These are phyloP conservation scores for Rhinichthys osculus DNA, from an alignment of 2,797 vertebrate genomes.

Conservation along the genomic window DNA sequence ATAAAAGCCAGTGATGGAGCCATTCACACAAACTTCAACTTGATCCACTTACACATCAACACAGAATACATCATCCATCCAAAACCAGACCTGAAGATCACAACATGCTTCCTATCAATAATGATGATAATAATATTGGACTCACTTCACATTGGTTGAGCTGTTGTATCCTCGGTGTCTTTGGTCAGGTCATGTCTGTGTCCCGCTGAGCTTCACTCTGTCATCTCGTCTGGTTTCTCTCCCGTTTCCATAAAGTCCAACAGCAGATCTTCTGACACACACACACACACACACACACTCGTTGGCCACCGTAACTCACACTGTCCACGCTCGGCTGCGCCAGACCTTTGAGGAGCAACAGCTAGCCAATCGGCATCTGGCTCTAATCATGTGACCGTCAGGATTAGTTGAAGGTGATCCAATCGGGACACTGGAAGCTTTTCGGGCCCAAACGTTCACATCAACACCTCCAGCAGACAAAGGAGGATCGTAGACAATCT, in stretches of 20 bases:
- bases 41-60: slow-evolving; percentile 6
- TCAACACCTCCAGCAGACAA: slow-evolving; percentile 54
- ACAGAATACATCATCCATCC: not conserved
- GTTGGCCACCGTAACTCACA: slow-evolving; percentile 53
- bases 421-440: slow-evolving; percentile 72
- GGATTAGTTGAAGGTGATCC: slow-evolving; percentile 63
- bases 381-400: slow-evolving; percentile 67
- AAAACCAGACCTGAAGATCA: not conserved
- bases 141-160: slow-evolving; percentile 74
- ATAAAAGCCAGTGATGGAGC: not conserved
- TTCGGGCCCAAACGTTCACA: slow-evolving; percentile 54
- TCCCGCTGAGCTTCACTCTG: not conserved
- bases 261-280: slow-evolving; percentile 18
- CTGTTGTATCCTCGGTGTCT: slow-evolving; percentile 67
- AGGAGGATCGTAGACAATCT: slow-evolving; percentile 34
- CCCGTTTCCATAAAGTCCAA: slow-evolving; percentile 34
- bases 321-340: slow-evolving; percentile 63
- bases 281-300: not conserved
- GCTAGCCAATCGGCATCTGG: slow-evolving; percentile 67
- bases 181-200: slow-evolving; percentile 68
- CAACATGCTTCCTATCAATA: not conserved
- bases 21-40: slow-evolving; percentile 16
- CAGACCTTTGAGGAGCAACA: slow-evolving; percentile 69
- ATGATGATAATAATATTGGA: not conserved
- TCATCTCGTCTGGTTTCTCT: slow-evolving; percentile 19